phyloP scores from a whole-genome alignment of 2,797 vertebrate genomes.

The Intellagama lesueurii region DNA sequence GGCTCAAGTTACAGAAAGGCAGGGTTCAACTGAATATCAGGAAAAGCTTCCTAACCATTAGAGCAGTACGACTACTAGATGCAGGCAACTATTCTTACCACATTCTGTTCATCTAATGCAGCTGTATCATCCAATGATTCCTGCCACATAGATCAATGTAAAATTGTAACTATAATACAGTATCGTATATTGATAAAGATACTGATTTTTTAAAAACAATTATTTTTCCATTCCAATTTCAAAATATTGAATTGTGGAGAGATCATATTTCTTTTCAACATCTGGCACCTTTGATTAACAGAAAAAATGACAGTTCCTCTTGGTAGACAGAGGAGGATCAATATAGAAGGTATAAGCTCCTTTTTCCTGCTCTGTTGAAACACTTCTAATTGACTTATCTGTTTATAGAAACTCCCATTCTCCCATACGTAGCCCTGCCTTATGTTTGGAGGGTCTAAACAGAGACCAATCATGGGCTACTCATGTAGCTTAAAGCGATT shows the following conservation, averaged over 20 bases:
- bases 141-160: not conserved
- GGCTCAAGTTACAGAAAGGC: too few relatives aligned
- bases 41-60: not conserved
- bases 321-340: too few relatives aligned
- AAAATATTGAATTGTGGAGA: too few relatives aligned
- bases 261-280: too few relatives aligned
- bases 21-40: too few relatives aligned
- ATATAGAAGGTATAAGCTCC: too few relatives aligned
- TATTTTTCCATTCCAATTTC: too few relatives aligned
- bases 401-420: not conserved
- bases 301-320: too few relatives aligned
- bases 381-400: too few relatives aligned
- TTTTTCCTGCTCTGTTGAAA: too few relatives aligned
- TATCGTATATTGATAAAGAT: not conserved
- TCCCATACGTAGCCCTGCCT: not conserved
- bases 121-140: not conserved
- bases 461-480: not conserved
- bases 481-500: accelerated
- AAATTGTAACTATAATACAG: not conserved
- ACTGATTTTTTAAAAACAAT: too few relatives aligned
- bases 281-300: too few relatives aligned
- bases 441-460: not conserved
- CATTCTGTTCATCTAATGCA: not conserved
- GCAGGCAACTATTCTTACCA: not conserved
- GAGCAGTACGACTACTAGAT: not conserved